These are phyloP conservation scores for Scytalopus superciliaris DNA, from an alignment of 2,113 vertebrate species.

Conservation along the genomic window DNA sequence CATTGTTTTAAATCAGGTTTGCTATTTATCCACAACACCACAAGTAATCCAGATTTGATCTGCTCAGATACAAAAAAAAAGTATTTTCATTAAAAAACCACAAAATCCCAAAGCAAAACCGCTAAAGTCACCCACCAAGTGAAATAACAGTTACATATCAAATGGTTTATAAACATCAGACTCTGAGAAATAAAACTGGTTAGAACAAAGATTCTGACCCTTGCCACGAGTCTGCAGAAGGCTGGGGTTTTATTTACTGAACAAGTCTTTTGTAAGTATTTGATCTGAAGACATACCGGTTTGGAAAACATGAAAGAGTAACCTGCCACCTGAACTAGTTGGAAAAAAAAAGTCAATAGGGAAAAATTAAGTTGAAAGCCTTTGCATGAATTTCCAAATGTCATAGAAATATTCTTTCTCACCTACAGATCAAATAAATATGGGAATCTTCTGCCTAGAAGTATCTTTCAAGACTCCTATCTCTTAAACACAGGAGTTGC, in stretches of 20 bases:
- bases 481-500: background rate
- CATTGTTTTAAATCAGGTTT: background rate
- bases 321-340: background rate
- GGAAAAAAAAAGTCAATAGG: background rate
- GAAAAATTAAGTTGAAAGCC: background rate
- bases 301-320: background rate
- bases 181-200: background rate
- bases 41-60: background rate
- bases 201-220: background rate
- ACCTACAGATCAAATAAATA: background rate
- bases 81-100: background rate
- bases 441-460: background rate
- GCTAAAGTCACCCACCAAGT: background rate
- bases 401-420: background rate
- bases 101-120: background rate
- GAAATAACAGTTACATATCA: background rate
- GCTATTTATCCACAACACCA: background rate
- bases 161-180: background rate
- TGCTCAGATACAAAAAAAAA: background rate
- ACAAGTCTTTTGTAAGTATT: background rate
- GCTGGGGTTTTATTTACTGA: background rate
- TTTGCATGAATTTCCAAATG: background rate
- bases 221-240: background rate
- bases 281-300: fast-evolving
- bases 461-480: background rate